Evolutionary conservation across 2,888 invertebrate genomes (phyloP), one percentile per base, ranked within the genome.

Genomic region (Caenorhabditis sp.): DNA sequence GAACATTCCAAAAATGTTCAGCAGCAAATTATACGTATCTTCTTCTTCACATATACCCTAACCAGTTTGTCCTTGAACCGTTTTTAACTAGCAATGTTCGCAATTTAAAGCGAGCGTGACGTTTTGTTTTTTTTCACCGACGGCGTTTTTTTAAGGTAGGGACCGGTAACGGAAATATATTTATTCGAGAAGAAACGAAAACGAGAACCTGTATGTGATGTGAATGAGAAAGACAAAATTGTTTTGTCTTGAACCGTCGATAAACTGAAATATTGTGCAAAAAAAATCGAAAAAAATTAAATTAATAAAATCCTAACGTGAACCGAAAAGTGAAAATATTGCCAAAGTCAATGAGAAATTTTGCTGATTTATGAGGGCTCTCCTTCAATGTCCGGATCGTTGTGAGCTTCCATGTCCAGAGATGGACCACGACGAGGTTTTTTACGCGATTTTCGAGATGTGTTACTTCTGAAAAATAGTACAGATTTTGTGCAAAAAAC

Each of bases 401-500:
- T 64, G 62, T 68, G 73, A 12, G 68, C 73, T 21, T 64, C 65
- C 68, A 68, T 73, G 17, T 62, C 37, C 4, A 73, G 59, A 59
- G 59, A 65, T 53, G 68, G 68, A 17, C 63, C 64, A 0, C 54
- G 21, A 3, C 54, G 21, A 3, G 65, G 26, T 24, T 26, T 43
- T 43, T 6, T 55, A 26, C 24, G 26, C 4, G 55, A 26, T 26
- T 26, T 43, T 1, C 17, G 55, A 26, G 26, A 6, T 10, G 55
- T 26, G 26, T 26, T 26, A 26, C 26, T 49, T 23, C 19, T 63
- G 57, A n/a, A 57, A 57, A 43, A 1, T 55, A 14, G 23, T 55
- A n/a, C n/a, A n/a, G n/a, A n/a, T n/a, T n/a, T n/a, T n/a, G n/a
- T n/a, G n/a, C n/a, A n/a, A n/a, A n/a, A n/a, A n/a, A n/a, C n/a